Conservation (phyloP, 2,888 invertebrate genomes). For the Drosophila monieri region DNA sequence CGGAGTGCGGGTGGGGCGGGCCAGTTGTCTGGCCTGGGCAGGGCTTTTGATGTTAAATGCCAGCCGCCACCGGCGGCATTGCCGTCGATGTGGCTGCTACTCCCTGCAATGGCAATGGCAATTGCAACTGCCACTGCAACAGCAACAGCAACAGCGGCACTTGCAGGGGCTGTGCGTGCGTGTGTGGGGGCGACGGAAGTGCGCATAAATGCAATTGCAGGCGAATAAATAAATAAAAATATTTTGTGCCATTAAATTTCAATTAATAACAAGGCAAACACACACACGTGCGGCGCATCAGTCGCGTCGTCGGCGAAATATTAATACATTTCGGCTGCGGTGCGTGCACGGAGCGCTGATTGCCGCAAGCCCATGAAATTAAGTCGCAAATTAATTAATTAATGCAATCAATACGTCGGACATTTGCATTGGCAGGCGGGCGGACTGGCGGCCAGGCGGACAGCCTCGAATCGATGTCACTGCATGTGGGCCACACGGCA, state of each 20-base stretch:
- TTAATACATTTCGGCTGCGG: constrained; percentile 78
- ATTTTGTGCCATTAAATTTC: constrained; percentile 82
- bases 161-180: constrained; percentile 4
- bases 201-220: constrained; percentile 77
- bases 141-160: constrained; percentile 4
- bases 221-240: constrained; percentile 79
- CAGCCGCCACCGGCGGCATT: constrained; percentile 39
- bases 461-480: constrained; percentile 29
- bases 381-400: constrained; percentile 80
- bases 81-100: constrained; percentile 11
- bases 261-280: constrained; percentile 82
- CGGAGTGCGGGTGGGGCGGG: neutral
- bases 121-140: constrained; percentile 65
- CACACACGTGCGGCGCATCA: constrained; percentile 66
- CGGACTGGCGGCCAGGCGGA: constrained; percentile 15
- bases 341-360: constrained; percentile 72
- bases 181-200: constrained; percentile 64
- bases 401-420: constrained; percentile 81
- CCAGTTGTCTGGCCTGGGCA: constrained; percentile 18
- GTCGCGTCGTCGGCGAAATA: constrained; percentile 53
- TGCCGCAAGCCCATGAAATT: constrained; percentile 80
- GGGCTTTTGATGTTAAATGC: constrained; percentile 73
- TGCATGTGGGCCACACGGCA: constrained; percentile 50
- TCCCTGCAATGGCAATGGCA: constrained; percentile 69
- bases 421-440: constrained; percentile 65